Evolutionary conservation across 2,113 vertebrate genomes (phyloP).

Genomic region (Channa maculata): DNA sequence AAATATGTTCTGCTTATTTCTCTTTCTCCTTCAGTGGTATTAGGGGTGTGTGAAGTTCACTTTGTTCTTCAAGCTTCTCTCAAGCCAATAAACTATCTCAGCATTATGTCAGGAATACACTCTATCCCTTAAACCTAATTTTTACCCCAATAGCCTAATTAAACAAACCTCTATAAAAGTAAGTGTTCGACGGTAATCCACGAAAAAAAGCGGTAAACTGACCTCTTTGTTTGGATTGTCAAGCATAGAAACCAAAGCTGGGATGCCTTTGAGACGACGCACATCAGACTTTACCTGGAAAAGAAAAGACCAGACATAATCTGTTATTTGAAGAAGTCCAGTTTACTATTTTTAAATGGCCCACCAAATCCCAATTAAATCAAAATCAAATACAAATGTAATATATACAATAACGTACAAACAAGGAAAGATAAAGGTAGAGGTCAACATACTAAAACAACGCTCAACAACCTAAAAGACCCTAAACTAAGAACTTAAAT

Average conservation of each 20-base stretch:
- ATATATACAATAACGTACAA: too few relatives aligned
- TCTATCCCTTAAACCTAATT: constrained; percentile 10
- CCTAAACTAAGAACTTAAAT: too few relatives aligned
- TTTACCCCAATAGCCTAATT: constrained; percentile 3
- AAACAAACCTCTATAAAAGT: constrained; percentile 13
- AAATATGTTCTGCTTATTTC: constrained; percentile 32
- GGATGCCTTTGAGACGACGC: constrained; percentile 94
- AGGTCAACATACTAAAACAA: too few relatives aligned
- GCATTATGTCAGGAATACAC: constrained; percentile 10
- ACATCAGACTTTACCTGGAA: constrained; percentile 92
- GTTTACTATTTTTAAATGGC: background rate
- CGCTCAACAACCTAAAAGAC: too few relatives aligned
- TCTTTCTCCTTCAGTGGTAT: constrained; percentile 14
- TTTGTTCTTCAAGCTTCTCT: background rate
- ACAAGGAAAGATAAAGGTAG: too few relatives aligned
- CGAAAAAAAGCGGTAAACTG: constrained; percentile 6
- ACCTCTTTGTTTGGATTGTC: constrained; percentile 96
- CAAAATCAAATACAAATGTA: too few relatives aligned
- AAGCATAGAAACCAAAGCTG: constrained; percentile 91
- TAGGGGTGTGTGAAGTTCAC: constrained; percentile 1
- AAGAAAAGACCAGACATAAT: background rate
- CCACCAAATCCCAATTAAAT: background rate
- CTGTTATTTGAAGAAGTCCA: background rate
- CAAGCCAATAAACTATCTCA: background rate
- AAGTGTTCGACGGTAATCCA: constrained; percentile 11